A percentile compares a stretch with the other conserved stretches of the same genome.
phyloP scores from a whole-genome alignment of 1,140 invertebrate genomes.

The Potamilus streckersoni region DNA sequence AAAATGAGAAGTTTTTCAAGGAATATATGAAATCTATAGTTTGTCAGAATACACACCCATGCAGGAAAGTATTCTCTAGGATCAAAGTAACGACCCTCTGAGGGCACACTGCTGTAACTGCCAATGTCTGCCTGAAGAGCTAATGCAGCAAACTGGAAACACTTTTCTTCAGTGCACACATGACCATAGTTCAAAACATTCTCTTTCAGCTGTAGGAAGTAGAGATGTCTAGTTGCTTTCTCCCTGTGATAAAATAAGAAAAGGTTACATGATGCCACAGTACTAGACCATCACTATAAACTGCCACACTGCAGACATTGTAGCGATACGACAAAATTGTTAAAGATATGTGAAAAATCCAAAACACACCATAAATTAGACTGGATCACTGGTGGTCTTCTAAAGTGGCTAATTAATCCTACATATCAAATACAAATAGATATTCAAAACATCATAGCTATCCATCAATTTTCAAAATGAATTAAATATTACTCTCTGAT shows the following conservation, averaged over 20 bases:
- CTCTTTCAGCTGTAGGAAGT: slow-evolving; percentile 92
- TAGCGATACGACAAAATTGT: too few species aligned
- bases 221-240: slow-evolving; percentile 89
- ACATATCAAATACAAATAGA: too few species aligned
- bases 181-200: slow-evolving; percentile 78
- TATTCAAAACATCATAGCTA: too few species aligned
- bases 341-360: too few species aligned
- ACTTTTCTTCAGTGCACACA: slow-evolving; percentile 74
- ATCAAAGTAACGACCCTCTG: slow-evolving; percentile 73
- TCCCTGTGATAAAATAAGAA: slow-evolving; percentile 73
- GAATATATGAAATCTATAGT: too few species aligned
- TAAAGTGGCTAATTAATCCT: too few species aligned
- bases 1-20: too few species aligned
- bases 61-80: slow-evolving; percentile 83
- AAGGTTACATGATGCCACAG: not conserved
- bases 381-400: too few species aligned
- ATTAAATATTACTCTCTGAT: too few species aligned
- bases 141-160: slow-evolving; percentile 85
- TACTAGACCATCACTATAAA: not conserved
- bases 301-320: too few species aligned
- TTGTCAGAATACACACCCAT: slow-evolving; percentile 66
- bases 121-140: slow-evolving; percentile 93
- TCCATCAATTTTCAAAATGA: too few species aligned
- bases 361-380: too few species aligned
- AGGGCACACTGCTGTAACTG: slow-evolving; percentile 72